Percentiles rank a stretch among this genome's conserved stretches.
phyloP scores from a whole-genome alignment of 2,113 vertebrate genomes.

The Oreamnos americanus region DNA sequence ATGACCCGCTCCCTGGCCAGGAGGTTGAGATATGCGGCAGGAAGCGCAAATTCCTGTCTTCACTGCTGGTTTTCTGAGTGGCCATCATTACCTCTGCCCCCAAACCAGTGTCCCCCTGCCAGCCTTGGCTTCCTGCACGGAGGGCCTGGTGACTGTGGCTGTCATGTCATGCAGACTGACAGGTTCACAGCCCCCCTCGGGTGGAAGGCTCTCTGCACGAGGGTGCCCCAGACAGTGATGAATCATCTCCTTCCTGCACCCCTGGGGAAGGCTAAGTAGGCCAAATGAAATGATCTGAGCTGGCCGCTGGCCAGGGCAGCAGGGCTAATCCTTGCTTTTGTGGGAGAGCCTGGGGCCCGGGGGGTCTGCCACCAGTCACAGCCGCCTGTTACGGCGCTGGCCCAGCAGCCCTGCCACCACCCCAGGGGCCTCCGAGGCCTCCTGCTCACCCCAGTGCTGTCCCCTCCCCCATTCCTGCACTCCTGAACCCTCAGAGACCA shows the following conservation, averaged over 20 bases:
- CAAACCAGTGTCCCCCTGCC: neutral
- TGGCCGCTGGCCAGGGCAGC: slow-evolving; percentile 71
- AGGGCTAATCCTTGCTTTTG: slow-evolving; percentile 56
- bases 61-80: neutral
- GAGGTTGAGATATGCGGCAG: rapidly evolving
- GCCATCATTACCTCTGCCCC: neutral
- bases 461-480: neutral
- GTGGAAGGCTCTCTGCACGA: neutral
- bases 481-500: neutral
- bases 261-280: slow-evolving; percentile 68
- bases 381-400: rapidly evolving
- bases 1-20: rapidly evolving
- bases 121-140: neutral
- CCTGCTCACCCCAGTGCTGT: rapidly evolving
- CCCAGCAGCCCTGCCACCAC: neutral
- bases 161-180: neutral
- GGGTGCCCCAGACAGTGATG: slow-evolving; percentile 60
- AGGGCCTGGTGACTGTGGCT: neutral
- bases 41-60: rapidly evolving
- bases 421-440: neutral
- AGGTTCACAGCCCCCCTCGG: neutral
- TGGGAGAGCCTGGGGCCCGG: slow-evolving; percentile 44
- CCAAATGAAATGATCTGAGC: slow-evolving; percentile 53
- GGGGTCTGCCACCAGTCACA: slow-evolving; percentile 31
- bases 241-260: slow-evolving; percentile 49